Base-by-base conservation (phyloP, 2,888 invertebrate species). In the Melieria picta region DNA sequence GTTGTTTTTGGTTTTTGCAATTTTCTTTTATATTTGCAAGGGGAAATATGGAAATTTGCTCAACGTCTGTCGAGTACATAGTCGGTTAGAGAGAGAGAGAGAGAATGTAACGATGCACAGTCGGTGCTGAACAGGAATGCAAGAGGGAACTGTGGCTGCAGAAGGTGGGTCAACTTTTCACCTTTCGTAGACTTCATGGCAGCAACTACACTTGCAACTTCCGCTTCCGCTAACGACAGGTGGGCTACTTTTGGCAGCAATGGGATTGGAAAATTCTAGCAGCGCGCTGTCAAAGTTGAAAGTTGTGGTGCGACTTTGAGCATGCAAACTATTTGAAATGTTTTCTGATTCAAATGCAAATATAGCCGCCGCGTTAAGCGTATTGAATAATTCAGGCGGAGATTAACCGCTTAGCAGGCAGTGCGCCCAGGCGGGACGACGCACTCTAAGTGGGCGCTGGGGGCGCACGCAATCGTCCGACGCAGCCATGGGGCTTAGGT, bases 301-400 rank as follows among this genome's bases (percentile, higher is more conserved):
- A 16, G 1, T 60, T 47, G 43, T 50, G 66, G 50, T 48, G 60
- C 42, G 42, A 6, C 5, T 58, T 47, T 16, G 30, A 42, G 50
- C 50, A 58, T 13, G 42, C 13, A 60, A 67, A 67, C 60, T 52
- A 67, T 67, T 67, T 67, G 50, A 52, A 60, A 61, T 67, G 52
- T 67, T 61, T 67, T 52, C 16, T 45, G 50, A 13, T 67, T 61
- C 42, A 67, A 67, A 58, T 61, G 67, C 43, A 47, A 66, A 58
- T 50, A 50, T 9, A 13, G 60, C 13, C 4, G 47, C 50, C 47
- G 60, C 50, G 42, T 11, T 16, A n/a, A 42, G 52, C 45, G 45
- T 52, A 50, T 60, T 67, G 60, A 67, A 67, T 60, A 67, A 67
- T 58, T 60, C 50, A 67, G 52, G 48, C 60, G 60, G 6, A 46